Evolutionary conservation across 2,888 invertebrate species (phyloP), one percentile per base, ranked within the genome.

Genomic region (Limnephilus auricula): DNA sequence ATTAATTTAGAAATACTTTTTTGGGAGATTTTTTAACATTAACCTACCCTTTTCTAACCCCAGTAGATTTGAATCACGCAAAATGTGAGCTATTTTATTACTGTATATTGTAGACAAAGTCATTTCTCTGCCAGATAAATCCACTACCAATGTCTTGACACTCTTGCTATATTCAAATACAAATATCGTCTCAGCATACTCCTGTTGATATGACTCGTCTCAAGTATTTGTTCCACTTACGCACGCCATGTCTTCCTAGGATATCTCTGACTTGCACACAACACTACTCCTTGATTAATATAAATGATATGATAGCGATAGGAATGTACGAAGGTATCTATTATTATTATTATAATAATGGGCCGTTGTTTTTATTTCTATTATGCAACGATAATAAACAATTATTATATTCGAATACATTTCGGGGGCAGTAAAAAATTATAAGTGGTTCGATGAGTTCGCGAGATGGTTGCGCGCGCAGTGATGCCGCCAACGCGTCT

Each of bases 401-500:
- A 65, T 65, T 3, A 45, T 45, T 45, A 45, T 65, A 65, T 65
- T 65, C 25, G 25, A 65, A 65, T 9, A 65, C 18, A 65, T 65
- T 83, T 34, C 18, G 83, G 30, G 13, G 32, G 83, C 25, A 37
- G 37, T 34, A 83, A 83, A 79, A 79, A 80, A 13, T 79, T 18
- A 80, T 18, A 32, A 32, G 83, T 34, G 45, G 25, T 82, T 34
- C 34, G 34, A 37, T 82, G 82, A 34, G 37, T 34, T 40, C 84
- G 40, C 84, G 84, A 50, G 34, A 82, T 82, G 82, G 82, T 40
- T 30, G 78, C 87, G 87, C 79, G 87, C 65, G 85, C 40, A 78
- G 78, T 37, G 87, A 34, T 34, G 87, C 87, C 34, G 87, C 87
- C 87, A 32, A 65, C 31, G 87, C 87, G 79, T 79, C 37, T 88